phyloP scores from a whole-genome alignment of 2,797 vertebrate species.

The Microtus californicus region DNA sequence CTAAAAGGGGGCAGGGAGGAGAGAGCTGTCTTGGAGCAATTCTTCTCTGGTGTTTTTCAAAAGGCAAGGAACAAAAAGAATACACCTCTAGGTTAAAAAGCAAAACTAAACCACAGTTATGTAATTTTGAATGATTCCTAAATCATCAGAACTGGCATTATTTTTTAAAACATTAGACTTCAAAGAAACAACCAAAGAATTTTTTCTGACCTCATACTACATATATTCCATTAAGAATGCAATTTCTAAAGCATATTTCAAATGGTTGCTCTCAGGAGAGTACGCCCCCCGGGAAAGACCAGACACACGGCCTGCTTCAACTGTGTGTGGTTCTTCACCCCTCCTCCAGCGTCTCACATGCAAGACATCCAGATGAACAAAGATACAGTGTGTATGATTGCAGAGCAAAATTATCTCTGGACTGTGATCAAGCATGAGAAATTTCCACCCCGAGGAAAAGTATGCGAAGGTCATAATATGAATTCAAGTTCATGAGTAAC shows the following conservation, averaged over 20 bases:
- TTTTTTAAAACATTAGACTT: conserved; percentile 79
- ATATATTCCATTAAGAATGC: conserved; percentile 82
- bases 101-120: conserved; percentile 82
- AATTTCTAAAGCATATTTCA: conserved; percentile 82
- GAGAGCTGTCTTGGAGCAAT: conserved; percentile 38
- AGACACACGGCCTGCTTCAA: conserved; percentile 80
- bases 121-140: conserved; percentile 79
- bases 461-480: conserved; percentile 73
- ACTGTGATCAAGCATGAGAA: conserved; percentile 81
- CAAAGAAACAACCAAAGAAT: conserved; percentile 82
- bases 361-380: conserved; percentile 74
- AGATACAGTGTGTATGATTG: conserved; percentile 74
- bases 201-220: conserved; percentile 81
- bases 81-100: conserved; percentile 77
- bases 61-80: background rate
- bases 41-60: conserved; percentile 69
- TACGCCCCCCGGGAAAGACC: conserved; percentile 62
- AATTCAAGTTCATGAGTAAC: conserved; percentile 72
- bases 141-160: conserved; percentile 76
- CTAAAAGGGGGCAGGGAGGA: background rate
- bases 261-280: conserved; percentile 73
- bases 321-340: conserved; percentile 61
- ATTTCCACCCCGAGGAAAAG: conserved; percentile 79
- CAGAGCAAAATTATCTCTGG: conserved; percentile 78
- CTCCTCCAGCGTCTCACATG: conserved; percentile 48